A percentile compares a stretch with the other conserved stretches of the same genome.
Conservation (phyloP, 2,888 invertebrate species). For the Tetragnatha montana region DNA sequence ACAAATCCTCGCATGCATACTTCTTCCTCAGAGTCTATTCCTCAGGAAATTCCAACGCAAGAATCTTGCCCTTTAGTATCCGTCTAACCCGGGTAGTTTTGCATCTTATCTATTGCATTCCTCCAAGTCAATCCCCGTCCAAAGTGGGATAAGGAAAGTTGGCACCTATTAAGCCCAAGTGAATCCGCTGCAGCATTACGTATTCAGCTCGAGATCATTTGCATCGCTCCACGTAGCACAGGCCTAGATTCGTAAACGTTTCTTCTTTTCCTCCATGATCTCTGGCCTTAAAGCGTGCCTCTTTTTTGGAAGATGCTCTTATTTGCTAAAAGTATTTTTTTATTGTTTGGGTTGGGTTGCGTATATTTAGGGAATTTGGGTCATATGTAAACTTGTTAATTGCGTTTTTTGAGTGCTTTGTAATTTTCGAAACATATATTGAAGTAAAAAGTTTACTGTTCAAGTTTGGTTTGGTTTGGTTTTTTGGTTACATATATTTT, state of each 20-base stretch:
- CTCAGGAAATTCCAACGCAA: neutral
- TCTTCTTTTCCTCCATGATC: neutral
- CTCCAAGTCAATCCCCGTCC: neutral
- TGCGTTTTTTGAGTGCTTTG: too few species aligned
- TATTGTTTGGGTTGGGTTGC: too few species aligned
- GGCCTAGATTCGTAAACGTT: neutral
- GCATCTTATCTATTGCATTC: slow-evolving; percentile 26
- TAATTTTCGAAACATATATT: too few species aligned
- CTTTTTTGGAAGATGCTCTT: neutral
- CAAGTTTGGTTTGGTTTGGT: too few species aligned
- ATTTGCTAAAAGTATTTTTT: neutral
- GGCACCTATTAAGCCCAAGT: slow-evolving; percentile 19
- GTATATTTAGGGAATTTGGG: too few species aligned
- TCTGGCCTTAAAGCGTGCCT: neutral
- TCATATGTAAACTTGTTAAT: too few species aligned
- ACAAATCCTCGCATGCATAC: too few species aligned
- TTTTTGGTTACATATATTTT: too few species aligned
- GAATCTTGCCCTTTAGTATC: neutral
- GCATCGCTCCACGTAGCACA: slow-evolving; percentile 30
- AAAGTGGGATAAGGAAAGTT: slow-evolving; percentile 16
- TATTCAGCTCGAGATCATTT: slow-evolving; percentile 38
- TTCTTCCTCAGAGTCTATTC: too few species aligned
- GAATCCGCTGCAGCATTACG: slow-evolving; percentile 18
- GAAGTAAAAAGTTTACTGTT: too few species aligned
- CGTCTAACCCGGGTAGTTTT: neutral